phyloP scores from a whole-genome alignment of 1,140 invertebrate species.

The Drosophila navojoa region DNA sequence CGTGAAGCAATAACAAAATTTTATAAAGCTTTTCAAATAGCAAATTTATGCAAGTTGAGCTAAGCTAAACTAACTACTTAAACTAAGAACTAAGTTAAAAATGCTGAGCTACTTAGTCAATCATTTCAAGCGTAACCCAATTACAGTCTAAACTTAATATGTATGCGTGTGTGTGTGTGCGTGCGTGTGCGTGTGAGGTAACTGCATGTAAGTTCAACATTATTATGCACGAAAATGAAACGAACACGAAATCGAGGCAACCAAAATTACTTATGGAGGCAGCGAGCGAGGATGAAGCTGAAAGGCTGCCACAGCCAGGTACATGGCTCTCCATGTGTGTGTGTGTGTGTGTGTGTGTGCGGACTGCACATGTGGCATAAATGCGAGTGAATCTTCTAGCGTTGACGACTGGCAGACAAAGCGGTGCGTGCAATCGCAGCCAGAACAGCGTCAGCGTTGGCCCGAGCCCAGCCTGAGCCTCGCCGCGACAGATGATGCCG shows the following conservation, averaged over 20 bases:
- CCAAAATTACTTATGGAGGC: constrained; percentile 61
- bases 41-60: background rate
- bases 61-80: background rate
- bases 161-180: constrained; percentile 1
- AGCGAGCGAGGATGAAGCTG: background rate
- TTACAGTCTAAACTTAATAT: constrained; percentile 17
- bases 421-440: constrained; percentile 75
- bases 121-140: constrained; percentile 25
- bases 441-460: constrained; percentile 68
- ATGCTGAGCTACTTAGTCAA: background rate
- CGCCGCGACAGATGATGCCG: background rate
- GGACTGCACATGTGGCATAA: constrained; percentile 32
- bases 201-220: constrained; percentile 38
- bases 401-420: constrained; percentile 64
- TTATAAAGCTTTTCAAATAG: no score
- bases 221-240: constrained; percentile 69
- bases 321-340: constrained; percentile 2
- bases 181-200: constrained; percentile 11
- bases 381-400: constrained; percentile 51
- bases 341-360: constrained; percentile 11
- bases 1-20: no score
- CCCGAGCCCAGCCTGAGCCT: constrained; percentile 18
- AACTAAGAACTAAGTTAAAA: background rate
- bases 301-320: constrained; percentile 16
- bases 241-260: constrained; percentile 52